These are phyloP conservation scores for Parasteatoda tepidariorum DNA, from an alignment of 1,140 invertebrate genomes.

Conservation along the genomic window DNA sequence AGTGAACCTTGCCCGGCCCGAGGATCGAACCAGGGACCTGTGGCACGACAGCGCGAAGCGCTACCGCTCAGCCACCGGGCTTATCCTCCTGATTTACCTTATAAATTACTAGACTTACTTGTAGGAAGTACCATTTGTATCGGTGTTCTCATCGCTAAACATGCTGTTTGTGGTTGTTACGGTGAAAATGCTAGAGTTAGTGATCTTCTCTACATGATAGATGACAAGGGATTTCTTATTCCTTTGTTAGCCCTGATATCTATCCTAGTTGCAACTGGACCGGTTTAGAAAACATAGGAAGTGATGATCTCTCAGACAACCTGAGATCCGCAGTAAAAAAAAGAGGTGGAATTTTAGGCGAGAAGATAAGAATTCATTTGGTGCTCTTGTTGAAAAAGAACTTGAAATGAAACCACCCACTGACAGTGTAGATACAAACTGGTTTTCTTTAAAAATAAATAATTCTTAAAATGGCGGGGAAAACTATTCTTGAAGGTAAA, in stretches of 20 bases:
- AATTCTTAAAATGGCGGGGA: too few relatives aligned
- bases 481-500: too few relatives aligned
- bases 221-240: background rate
- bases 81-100: background rate
- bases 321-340: constrained; percentile 4
- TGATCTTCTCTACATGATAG: background rate
- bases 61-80: too few relatives aligned
- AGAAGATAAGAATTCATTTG: background rate
- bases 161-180: background rate
- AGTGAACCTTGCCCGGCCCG: too few relatives aligned
- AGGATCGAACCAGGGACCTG: too few relatives aligned
- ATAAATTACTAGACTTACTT: background rate
- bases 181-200: background rate
- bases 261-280: constrained; percentile 5
- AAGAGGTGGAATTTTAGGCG: background rate
- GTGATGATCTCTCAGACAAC: background rate
- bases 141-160: background rate
- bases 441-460: too few relatives aligned
- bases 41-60: too few relatives aligned
- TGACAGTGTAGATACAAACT: too few relatives aligned
- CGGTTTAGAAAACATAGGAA: background rate
- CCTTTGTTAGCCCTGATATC: constrained; percentile 7
- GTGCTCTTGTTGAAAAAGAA: background rate
- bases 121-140: background rate
- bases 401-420: too few relatives aligned